Percentiles rank a stretch among this genome's conserved stretches.
phyloP scores from a whole-genome alignment of 2,888 invertebrate species.

The Agrenia bidenticulata region DNA sequence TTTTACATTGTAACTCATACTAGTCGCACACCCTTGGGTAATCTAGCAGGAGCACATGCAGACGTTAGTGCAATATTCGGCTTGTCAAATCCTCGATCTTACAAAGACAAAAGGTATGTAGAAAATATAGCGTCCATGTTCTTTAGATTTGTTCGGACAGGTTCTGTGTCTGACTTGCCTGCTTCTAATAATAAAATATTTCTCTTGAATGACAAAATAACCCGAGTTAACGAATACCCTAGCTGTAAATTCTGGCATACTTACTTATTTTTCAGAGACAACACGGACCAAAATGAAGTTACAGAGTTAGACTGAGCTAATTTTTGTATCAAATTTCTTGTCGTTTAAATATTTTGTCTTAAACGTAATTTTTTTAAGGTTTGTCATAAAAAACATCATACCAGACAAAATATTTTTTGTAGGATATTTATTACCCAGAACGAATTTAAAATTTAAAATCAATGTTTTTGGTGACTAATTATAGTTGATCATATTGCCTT shows the following conservation, averaged over 20 bases:
- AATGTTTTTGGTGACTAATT: no score
- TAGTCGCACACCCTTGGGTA: constrained; percentile 40
- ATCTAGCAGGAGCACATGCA: constrained; percentile 63
- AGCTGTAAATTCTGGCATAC: constrained; percentile 3
- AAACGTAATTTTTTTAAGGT: no score
- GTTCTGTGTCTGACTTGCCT: constrained; percentile 56
- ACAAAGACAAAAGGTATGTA: constrained; percentile 72
- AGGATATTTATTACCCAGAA: no score
- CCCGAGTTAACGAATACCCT: background rate
- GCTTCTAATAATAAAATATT: background rate
- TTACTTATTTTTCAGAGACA: no score
- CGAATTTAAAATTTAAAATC: no score
- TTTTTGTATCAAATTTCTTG: no score
- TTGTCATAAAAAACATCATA: no score
- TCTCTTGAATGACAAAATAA: constrained; percentile 1
- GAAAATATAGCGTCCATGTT: constrained; percentile 79
- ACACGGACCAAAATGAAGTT: no score
- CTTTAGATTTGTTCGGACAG: constrained; percentile 77
- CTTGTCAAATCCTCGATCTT: constrained; percentile 69
- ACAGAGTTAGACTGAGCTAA: no score
- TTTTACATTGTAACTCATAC: constrained; percentile 72
- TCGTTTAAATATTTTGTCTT: no score
- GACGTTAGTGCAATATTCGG: constrained; percentile 79
- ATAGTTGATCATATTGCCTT: no score
- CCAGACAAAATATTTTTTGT: no score